A percentile compares a stretch with the other conserved stretches of the same genome.
These are phyloP conservation scores for Neolamprologus sp. DNA, from an alignment of 2,113 vertebrate species.

Conservation along the genomic window DNA sequence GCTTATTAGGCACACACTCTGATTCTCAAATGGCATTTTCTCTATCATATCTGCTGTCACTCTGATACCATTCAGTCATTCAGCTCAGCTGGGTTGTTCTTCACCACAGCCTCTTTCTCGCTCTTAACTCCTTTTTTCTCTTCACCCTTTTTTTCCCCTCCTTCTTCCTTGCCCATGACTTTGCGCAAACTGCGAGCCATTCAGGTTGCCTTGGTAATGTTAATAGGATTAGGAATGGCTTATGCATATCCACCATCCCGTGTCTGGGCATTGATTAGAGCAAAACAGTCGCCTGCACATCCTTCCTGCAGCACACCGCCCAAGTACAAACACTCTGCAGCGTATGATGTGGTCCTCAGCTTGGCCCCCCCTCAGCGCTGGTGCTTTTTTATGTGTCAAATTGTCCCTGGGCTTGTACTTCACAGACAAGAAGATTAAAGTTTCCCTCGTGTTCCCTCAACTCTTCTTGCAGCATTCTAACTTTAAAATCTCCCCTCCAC, in stretches of 20 bases:
- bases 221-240: constrained; percentile 74
- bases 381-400: constrained; percentile 42
- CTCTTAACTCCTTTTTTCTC: background rate
- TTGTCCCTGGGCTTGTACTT: constrained; percentile 48
- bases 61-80: constrained; percentile 37
- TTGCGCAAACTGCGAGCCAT: constrained; percentile 60
- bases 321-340: constrained; percentile 28
- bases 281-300: constrained; percentile 51
- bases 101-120: background rate
- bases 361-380: constrained; percentile 22
- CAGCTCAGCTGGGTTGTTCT: constrained; percentile 7
- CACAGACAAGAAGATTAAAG: constrained; percentile 60
- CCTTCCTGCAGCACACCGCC: constrained; percentile 42
- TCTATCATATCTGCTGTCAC: constrained; percentile 55
- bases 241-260: constrained; percentile 67
- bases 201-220: constrained; percentile 72
- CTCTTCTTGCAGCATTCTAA: constrained; percentile 9
- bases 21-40: constrained; percentile 52
- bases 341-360: constrained; percentile 42
- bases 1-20: constrained; percentile 62
- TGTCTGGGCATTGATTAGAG: constrained; percentile 71
- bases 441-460: constrained; percentile 19
- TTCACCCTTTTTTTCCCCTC: background rate
- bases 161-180: constrained; percentile 44
- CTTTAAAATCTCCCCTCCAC: constrained; percentile 18